phyloP scores from a whole-genome alignment of 2,113 vertebrate species.

The Lycocorax pyrrhopterus region DNA sequence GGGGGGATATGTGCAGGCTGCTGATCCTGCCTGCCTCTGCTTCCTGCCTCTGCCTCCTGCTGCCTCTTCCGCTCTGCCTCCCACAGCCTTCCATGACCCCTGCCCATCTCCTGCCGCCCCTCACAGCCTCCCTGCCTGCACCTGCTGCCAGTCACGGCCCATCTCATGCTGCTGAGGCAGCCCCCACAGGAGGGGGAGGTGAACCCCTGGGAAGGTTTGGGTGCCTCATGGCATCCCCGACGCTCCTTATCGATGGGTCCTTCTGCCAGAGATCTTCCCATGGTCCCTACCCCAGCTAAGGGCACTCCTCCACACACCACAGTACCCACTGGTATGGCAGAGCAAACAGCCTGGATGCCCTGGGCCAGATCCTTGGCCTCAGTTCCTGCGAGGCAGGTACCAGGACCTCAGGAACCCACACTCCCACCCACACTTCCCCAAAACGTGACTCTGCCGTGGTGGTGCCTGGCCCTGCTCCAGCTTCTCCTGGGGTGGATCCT shows the following conservation, averaged over 20 bases:
- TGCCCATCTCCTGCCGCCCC: neutral
- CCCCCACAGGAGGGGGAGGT: neutral
- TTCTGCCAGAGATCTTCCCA: neutral
- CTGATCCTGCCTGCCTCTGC: neutral
- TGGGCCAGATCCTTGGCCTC: neutral
- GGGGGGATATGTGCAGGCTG: neutral
- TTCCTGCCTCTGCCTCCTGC: neutral
- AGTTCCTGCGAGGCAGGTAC: neutral
- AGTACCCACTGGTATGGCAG: accelerated
- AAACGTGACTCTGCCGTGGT: neutral
- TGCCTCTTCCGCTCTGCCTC: neutral
- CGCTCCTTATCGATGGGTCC: accelerated
- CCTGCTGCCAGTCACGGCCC: neutral
- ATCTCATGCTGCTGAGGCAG: neutral
- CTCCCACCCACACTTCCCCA: accelerated
- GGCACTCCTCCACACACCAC: neutral
- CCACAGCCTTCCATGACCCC: neutral
- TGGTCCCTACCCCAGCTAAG: neutral
- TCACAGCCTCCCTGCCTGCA: neutral
- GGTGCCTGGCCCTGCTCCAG: neutral
- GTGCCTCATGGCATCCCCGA: neutral
- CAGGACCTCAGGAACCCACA: neutral
- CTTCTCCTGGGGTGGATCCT: neutral
- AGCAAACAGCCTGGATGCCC: neutral
- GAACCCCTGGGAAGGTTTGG: neutral